Conservation (phyloP, 2,113 vertebrate genomes). For the Gallinago paraguaiae region DNA sequence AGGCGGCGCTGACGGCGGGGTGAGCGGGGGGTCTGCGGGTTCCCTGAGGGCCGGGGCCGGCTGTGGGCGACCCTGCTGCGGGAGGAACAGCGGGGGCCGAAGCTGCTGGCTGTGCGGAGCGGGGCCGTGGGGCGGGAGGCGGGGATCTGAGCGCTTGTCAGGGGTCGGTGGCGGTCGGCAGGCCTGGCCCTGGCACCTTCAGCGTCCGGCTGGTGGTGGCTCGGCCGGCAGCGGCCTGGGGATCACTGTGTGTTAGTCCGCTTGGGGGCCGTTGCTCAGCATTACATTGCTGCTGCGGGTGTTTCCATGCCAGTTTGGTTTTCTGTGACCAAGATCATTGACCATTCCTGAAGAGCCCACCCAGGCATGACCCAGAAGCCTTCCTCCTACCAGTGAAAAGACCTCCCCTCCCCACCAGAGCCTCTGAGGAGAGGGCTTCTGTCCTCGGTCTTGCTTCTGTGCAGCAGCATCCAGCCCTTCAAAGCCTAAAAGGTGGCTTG, state of each 20-base stretch:
- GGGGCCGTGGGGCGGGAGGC: accelerated
- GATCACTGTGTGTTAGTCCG: no score
- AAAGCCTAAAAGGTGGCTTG: background rate
- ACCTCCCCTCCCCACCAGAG: accelerated
- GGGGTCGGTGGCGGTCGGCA: background rate
- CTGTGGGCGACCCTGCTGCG: no score
- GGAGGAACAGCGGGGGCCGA: background rate
- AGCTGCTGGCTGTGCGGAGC: background rate
- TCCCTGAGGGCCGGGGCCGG: background rate
- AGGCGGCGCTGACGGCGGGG: background rate
- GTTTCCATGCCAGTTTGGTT: background rate
- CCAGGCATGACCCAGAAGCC: background rate
- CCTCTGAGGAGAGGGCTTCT: no score
- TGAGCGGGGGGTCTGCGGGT: accelerated
- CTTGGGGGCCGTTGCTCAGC: background rate
- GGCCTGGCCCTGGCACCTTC: background rate
- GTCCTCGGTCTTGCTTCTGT: accelerated
- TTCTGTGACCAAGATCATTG: accelerated
- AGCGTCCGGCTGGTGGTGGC: background rate
- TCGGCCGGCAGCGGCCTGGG: no score
- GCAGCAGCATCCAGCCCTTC: background rate
- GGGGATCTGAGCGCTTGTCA: background rate
- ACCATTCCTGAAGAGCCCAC: accelerated
- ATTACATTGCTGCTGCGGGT: background rate
- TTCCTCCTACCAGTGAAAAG: no score